These are phyloP conservation scores for Petrophora chlorosata DNA, from an alignment of 2,888 invertebrate genomes.

Conservation along the genomic window DNA sequence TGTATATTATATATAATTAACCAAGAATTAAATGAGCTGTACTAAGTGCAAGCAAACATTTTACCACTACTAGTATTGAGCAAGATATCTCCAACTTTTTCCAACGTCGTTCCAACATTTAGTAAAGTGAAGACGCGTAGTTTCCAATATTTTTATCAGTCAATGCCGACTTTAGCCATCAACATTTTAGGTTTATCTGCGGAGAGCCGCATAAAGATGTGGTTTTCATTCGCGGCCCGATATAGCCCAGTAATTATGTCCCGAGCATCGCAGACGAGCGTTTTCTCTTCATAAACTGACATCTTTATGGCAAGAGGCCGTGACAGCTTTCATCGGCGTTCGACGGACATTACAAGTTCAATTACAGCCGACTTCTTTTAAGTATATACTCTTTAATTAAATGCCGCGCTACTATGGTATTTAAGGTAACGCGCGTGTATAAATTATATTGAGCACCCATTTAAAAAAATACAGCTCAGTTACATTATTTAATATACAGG, in stretches of 20 bases:
- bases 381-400: slow-evolving; percentile 20
- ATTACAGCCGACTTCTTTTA: slow-evolving; percentile 10
- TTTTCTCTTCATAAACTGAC: slow-evolving; percentile 56
- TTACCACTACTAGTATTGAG: slow-evolving; percentile 1
- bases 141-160: slow-evolving; percentile 52
- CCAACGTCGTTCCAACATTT: slow-evolving; percentile 4
- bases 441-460: too few relatives aligned
- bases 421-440: slow-evolving; percentile 2
- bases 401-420: slow-evolving; percentile 7
- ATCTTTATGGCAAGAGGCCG: slow-evolving; percentile 42
- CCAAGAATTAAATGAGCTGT: neutral
- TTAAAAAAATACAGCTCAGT: too few relatives aligned
- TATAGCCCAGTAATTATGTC: slow-evolving; percentile 61
- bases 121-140: slow-evolving; percentile 21
- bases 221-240: slow-evolving; percentile 65
- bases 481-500: too few relatives aligned
- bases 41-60: neutral
- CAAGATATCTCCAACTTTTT: slow-evolving; percentile 4
- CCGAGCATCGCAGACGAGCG: slow-evolving; percentile 45
- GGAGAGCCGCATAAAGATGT: slow-evolving; percentile 64
- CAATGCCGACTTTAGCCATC: slow-evolving; percentile 44
- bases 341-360: slow-evolving; percentile 8
- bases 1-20: neutral
- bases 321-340: slow-evolving; percentile 11
- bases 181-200: slow-evolving; percentile 70